Evolutionary conservation across 2,797 vertebrate species (phyloP), one percentile per base, ranked within the genome.

Genomic region (Arnoldichthys spilopterus): DNA sequence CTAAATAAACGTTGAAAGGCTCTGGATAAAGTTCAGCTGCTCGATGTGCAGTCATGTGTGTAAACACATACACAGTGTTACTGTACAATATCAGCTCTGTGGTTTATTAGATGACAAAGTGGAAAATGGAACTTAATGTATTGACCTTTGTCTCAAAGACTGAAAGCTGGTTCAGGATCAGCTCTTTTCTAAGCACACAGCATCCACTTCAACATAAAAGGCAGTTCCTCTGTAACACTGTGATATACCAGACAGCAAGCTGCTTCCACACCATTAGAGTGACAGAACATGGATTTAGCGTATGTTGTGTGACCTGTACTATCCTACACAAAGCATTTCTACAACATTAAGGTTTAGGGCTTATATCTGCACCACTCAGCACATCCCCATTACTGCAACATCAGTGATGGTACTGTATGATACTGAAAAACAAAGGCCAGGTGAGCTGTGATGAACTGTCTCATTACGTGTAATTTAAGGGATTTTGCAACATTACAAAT

Each of bases 291-390:
- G 9, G 11, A 24, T 32, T 45, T 43, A 37, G n/a, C 3, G 13
- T 22, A 22, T 11, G 49, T 32, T 11, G 11, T 53, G 12, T 56
- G 51, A 53, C 53, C 61, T 53, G 62, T 20, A 51, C 53, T 4
- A 70, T 61, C 22, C 26, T 53, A 78, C 58, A 15, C 43, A 77
- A 62, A 71, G 68, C 68, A 64, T 43, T 59, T 32, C 26, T 15
- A 13, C 5, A 20, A 26, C 26, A 54, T 22, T 49, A 49, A 26
- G 53, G 30, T 43, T 24, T 45, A 72, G 26, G 53, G 51, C 11
- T 72, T 49, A 61, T 0, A 18, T 34, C 22, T 64, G 24, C 40
- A 30, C 64, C 49, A 63, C 7, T 69, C 9, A 68, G 24, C 54
- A 67, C 24, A 43, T 74, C 49, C 16, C 20, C 43, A 22, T 53